Percentiles rank a stretch among this genome's conserved stretches.
Conservation (phyloP, 2,888 invertebrate species). For the Tetanocera ferruginea region DNA sequence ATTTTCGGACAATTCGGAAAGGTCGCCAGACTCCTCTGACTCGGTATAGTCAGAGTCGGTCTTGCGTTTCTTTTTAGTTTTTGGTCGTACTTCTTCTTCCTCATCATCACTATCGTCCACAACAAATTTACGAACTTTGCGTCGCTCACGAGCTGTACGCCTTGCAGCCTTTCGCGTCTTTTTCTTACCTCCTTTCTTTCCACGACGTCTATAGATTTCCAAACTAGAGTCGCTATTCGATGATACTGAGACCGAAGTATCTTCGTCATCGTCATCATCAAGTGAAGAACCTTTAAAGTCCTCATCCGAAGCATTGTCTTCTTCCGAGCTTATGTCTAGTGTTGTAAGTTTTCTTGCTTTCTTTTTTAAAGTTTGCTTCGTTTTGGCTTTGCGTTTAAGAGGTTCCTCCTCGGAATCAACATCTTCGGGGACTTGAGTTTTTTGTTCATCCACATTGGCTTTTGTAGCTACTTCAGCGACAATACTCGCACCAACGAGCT, state of each 20-base stretch:
- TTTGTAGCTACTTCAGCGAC: neutral
- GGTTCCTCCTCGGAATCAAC: conserved; percentile 67
- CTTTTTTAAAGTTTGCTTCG: conserved; percentile 70
- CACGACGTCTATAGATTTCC: conserved; percentile 70
- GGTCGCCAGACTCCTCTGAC: conserved; percentile 70
- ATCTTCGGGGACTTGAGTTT: conserved; percentile 48
- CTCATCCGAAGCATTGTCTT: conserved; percentile 87
- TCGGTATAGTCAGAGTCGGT: conserved; percentile 74
- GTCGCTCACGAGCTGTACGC: conserved; percentile 69
- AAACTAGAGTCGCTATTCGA: conserved; percentile 74
- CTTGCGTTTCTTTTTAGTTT: conserved; percentile 72
- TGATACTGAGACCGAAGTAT: conserved; percentile 72
- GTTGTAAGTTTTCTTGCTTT: conserved; percentile 84
- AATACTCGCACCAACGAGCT: conserved; percentile 15
- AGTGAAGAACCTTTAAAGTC: conserved; percentile 85
- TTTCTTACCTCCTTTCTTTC: conserved; percentile 71
- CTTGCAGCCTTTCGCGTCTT: conserved; percentile 71
- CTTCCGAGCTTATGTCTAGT: conserved; percentile 83
- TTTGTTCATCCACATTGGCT: conserved; percentile 54
- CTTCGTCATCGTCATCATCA: conserved; percentile 69
- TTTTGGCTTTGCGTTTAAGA: conserved; percentile 58
- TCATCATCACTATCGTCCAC: conserved; percentile 74
- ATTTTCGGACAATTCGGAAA: conserved; percentile 66
- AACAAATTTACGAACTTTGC: conserved; percentile 67
- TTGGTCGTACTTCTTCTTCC: conserved; percentile 66